phyloP scores from a whole-genome alignment of 2,797 vertebrate species.

The Hypotaenidia philippensis region DNA sequence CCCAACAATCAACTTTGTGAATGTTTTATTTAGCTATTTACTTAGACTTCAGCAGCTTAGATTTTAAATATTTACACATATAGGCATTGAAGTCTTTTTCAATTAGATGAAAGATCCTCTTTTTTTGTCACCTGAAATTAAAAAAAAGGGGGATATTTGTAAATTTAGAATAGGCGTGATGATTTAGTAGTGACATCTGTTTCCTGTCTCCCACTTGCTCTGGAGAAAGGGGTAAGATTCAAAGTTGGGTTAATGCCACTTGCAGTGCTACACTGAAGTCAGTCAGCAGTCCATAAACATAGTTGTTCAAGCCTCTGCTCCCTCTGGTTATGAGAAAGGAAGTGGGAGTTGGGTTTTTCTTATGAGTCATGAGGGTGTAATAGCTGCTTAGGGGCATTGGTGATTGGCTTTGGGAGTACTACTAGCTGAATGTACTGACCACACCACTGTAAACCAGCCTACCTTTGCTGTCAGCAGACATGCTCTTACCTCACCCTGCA shows the following conservation, averaged over 20 bases:
- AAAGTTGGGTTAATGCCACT: neutral
- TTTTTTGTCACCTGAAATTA: neutral
- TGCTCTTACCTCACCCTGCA: neutral
- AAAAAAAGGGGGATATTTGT: neutral
- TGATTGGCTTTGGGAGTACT: neutral
- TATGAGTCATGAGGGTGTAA: neutral
- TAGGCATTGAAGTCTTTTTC: neutral
- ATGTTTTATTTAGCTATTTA: neutral
- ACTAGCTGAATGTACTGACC: neutral
- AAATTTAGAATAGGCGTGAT: neutral
- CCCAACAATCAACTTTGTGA: neutral
- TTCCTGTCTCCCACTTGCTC: neutral
- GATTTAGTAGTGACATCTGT: neutral
- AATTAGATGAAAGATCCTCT: neutral
- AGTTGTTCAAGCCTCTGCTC: neutral
- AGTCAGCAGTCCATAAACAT: neutral
- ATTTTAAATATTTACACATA: neutral
- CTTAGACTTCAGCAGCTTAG: neutral
- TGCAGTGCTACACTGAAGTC: neutral
- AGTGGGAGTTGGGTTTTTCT: neutral
- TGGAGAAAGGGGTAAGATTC: neutral
- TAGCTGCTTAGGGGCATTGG: neutral
- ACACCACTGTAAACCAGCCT: neutral
- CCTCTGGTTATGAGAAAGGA: constrained; percentile 8
- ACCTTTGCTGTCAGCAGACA: neutral